Evolutionary conservation across 2,113 vertebrate genomes (phyloP), one percentile per base, ranked within the genome.

Genomic region (Crotophaga sulcirostris): DNA sequence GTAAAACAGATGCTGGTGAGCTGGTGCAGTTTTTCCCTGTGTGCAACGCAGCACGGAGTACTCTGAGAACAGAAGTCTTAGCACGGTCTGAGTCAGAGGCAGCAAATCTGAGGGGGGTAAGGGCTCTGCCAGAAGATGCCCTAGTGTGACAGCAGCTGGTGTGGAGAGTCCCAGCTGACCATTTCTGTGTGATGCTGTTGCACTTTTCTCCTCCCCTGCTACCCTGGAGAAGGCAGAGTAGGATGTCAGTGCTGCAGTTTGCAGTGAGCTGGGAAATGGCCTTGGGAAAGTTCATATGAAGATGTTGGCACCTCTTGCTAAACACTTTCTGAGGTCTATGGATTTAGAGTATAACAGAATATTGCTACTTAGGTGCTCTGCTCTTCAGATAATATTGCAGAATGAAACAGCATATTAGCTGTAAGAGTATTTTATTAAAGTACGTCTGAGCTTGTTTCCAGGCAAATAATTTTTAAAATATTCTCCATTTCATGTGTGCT

Each of bases 371-470:
- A 49, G 16, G 4, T 40, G 13, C 78, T 90, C 87, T 95, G 52
- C 84, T 75, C 69, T 60, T 77, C 70, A 19, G 62, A 31, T 88
- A 42, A 74, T 67, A 83, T 34, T 80, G 79, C 78, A 63, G 66
- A 94, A 74, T 97, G 87, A 96, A 96, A 70, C 76, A 93, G 94
- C 84, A 86, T 68, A 52, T 76, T 66, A 75, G 45, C n/a, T 38
- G 8, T 77, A 75, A 92, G 74, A 89, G 62, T 90, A 38, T 82
- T 94, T 96, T 93, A 92, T 92, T 83, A 52, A 91, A 95, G 93
- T 84, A 87, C 20, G 11, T 87, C 76, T 76, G 69, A 84, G 33
- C 73, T 95, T 70, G 58, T 89, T 60, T 64, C 78, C 79, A 91
- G 90, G 36, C 56, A 88, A 93, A 84, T 64, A 88, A 42, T 58